Base-by-base conservation (phyloP, 2,797 vertebrate species). In the Odontamblyopus rebecca region DNA sequence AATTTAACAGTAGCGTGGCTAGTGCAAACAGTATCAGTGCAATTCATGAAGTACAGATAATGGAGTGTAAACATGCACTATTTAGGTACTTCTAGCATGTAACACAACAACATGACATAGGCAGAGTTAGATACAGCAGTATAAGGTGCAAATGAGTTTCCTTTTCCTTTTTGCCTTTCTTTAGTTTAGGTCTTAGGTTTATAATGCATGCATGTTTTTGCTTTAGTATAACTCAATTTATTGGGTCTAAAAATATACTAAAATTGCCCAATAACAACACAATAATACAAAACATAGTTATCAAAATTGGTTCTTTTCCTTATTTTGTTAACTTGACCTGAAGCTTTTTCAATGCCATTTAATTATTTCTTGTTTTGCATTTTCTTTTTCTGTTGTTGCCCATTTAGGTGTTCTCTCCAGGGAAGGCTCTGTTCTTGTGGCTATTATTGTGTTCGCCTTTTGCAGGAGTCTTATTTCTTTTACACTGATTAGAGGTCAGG, bases 401-500 rank as follows among this genome's bases (percentile, higher is more conserved):
- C 41, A 11, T 63, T 38, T 23, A n/a, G 35, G 32, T 64, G 26
- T 26, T 44, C 19, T 64, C 62, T 64, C 35, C 9, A 27, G n/a
- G 62, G 38, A 48, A 16, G 38, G 38, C 35, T 64, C 18, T 41
- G 5, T 41, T 67, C 64, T 32, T 32, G 44, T 51, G 27, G 48
- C 48, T 53, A 19, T 32, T 54, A 53, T 53, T 67, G 7, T n/a
- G 16, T 66, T 48, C 3, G 41, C 12, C 44, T 66, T 66, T 66
- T 66, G 26, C 50, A 15, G 63, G 41, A 51, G 63, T 29, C 35
- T 44, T 62, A 9, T 62, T 66, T 50, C 16, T 63, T 41, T 50
- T 30, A 51, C 41, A 18, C 63, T 66, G 63, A 66, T 66, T 9
- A 26, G 63, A 51, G 44, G 15, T 66, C 44, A 53, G 29, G 26